Evolutionary conservation across 2,113 vertebrate species (phyloP).

Genomic region (Sinosuthora webbiana): DNA sequence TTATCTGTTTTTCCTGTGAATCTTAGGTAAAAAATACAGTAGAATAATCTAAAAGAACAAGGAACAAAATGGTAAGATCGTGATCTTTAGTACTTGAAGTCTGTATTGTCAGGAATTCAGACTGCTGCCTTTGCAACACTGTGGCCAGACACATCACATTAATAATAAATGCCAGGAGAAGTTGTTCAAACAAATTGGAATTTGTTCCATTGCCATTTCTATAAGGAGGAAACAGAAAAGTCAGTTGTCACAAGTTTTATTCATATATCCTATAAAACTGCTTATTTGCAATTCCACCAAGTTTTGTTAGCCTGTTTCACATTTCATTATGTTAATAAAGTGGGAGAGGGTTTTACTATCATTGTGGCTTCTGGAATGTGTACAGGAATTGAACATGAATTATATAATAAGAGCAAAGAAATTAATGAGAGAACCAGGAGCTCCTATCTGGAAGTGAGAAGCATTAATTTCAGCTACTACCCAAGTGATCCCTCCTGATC

Average conservation of each 20-base stretch:
- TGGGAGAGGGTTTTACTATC: neutral
- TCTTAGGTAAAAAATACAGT: neutral
- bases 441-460: neutral
- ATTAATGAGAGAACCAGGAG: neutral
- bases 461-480: neutral
- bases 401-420: neutral
- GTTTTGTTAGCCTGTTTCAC: neutral
- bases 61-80: neutral
- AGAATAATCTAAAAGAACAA: neutral
- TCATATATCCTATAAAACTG: neutral
- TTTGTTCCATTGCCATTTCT: neutral
- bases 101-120: neutral
- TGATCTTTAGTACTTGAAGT: neutral
- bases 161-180: neutral
- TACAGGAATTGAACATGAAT: neutral
- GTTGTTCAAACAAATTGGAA: neutral
- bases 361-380: neutral
- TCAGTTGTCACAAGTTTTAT: neutral
- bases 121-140: neutral
- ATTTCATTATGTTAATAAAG: neutral
- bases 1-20: neutral
- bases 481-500: neutral
- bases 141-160: neutral
- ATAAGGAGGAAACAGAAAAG: neutral
- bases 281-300: neutral